phyloP scores from a whole-genome alignment of 2,888 invertebrate genomes.

The Abscondita cerata region DNA sequence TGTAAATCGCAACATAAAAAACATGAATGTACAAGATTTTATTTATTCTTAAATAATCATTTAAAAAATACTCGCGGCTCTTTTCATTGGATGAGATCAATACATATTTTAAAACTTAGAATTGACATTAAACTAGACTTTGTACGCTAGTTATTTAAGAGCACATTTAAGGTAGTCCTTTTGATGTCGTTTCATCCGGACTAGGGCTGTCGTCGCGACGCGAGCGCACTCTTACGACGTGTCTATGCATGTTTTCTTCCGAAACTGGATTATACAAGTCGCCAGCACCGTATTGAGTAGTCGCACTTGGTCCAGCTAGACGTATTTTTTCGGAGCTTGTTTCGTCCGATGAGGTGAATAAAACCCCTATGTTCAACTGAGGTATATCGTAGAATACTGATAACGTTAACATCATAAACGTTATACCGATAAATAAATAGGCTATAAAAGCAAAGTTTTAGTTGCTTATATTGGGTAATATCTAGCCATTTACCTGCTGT shows the following conservation, averaged over 20 bases:
- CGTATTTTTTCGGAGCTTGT: conserved; percentile 73
- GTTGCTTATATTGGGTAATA: conserved; percentile 5
- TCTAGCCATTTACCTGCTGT: conserved; percentile 71
- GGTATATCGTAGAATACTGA: conserved; percentile 90
- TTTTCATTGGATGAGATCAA: no score
- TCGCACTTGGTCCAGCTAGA: conserved; percentile 63
- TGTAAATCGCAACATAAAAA: no score
- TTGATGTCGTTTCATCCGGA: conserved; percentile 71
- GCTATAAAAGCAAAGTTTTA: conserved; percentile 61
- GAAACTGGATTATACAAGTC: conserved; percentile 58
- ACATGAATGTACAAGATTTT: no score
- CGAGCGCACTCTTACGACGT: conserved; percentile 68
- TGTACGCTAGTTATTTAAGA: neutral
- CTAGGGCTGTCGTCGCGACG: conserved; percentile 73
- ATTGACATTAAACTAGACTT: no score
- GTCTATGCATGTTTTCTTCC: conserved; percentile 63
- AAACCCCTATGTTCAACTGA: conserved; percentile 81
- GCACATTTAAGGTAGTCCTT: conserved; percentile 35
- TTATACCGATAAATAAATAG: conserved; percentile 81
- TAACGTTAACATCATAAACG: conserved; percentile 83
- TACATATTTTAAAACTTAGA: no score
- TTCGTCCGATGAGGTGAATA: conserved; percentile 62
- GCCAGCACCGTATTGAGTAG: conserved; percentile 60
- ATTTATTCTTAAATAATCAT: no score
- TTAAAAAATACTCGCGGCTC: no score